Percentiles rank a stretch among this genome's conserved stretches.
Conservation (phyloP, 2,113 vertebrate species). For the Physeter macrocephalus region DNA sequence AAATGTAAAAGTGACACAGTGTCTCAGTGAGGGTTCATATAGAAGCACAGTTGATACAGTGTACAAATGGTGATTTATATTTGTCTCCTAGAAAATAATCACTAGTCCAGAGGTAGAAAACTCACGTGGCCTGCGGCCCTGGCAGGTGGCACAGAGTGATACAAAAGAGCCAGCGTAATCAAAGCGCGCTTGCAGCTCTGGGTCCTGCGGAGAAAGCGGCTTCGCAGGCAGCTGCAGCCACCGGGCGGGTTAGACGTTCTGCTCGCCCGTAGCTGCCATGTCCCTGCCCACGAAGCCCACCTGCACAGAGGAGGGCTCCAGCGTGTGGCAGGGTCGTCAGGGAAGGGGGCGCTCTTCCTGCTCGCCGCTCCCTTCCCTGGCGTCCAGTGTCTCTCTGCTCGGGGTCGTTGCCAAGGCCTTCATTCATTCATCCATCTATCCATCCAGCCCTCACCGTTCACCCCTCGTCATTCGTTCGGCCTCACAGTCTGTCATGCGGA, state of each 20-base stretch:
- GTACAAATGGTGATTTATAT: neutral
- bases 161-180: accelerated
- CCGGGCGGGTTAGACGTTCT: accelerated
- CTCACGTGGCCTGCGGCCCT: neutral
- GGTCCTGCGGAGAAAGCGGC: accelerated
- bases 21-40: neutral
- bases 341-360: accelerated
- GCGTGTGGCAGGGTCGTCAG: neutral
- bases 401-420: accelerated
- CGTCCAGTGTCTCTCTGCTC: accelerated
- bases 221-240: neutral
- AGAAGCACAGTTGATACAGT: neutral
- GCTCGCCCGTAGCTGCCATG: accelerated
- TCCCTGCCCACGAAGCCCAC: accelerated
- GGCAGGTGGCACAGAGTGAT: neutral
- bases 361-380: no score
- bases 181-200: accelerated
- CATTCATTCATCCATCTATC: neutral
- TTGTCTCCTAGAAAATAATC: neutral
- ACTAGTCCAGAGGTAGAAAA: neutral
- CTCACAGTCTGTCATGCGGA: accelerated
- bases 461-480: accelerated
- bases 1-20: neutral
- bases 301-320: accelerated
- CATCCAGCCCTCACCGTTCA: neutral